Percentiles rank a stretch among this genome's conserved stretches.
Evolutionary conservation across 2,888 invertebrate species (phyloP).

Genomic region (Lepidochrysops patricia): DNA sequence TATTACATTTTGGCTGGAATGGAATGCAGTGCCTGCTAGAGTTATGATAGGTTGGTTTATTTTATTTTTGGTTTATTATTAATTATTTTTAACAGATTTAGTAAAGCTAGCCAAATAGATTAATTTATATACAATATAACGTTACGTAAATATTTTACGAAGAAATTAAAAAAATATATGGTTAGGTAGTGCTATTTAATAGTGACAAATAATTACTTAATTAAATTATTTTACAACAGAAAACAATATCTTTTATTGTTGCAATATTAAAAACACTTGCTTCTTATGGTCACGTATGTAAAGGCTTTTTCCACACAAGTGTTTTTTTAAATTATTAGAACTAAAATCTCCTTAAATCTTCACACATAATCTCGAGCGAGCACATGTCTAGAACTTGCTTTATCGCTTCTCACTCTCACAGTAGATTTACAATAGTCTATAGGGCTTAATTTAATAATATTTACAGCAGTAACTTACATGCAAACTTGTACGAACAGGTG

Average conservation of each 20-base stretch:
- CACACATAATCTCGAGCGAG: background rate
- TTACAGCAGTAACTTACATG: background rate
- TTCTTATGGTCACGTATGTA: background rate
- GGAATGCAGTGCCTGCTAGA: slow-evolving; percentile 96
- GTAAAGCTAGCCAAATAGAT: background rate
- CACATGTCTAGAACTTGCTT: background rate
- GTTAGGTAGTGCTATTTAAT: background rate
- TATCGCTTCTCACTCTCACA: background rate
- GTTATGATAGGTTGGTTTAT: slow-evolving; percentile 92
- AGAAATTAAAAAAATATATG: background rate
- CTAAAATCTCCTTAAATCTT: background rate
- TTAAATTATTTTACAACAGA: background rate
- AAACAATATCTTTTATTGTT: background rate
- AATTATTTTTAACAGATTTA: slow-evolving; percentile 3
- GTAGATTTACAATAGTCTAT: background rate
- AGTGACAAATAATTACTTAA: background rate
- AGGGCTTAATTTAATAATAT: background rate
- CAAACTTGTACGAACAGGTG: slow-evolving; percentile 75
- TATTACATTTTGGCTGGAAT: slow-evolving; percentile 98
- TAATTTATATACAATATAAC: background rate
- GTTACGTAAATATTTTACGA: background rate
- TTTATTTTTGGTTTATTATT: slow-evolving; percentile 32
- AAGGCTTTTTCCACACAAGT: background rate
- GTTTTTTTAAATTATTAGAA: background rate
- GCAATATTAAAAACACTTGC: background rate